Base-by-base conservation (phyloP, 2,113 vertebrate genomes). In the Ochotona princeps region DNA sequence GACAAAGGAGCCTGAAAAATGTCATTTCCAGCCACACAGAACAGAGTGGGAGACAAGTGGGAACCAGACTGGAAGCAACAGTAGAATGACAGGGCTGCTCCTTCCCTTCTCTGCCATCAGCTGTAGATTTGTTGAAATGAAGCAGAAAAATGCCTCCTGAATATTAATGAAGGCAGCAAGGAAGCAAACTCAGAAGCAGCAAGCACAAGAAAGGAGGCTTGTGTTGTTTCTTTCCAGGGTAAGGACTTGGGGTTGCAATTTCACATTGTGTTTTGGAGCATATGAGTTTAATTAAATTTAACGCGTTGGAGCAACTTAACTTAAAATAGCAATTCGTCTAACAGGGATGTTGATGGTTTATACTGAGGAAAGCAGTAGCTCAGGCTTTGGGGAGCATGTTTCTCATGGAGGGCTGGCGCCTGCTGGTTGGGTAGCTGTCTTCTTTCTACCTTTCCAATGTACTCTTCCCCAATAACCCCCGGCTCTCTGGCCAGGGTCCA, bases 201-300 rank as follows among this genome's bases (percentile, higher is more conserved):
- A 67, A 38, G 32, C 78, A 65, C 73, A 85, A 60, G 18, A 57
- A 57, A 57, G 54, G 54, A 80, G 0, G 7, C 47, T 44, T 63
- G 54, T 92, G 91, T 93, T 96, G 60, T 85, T 92, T 92, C 18
- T 44, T 92, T 93, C 92, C 65, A 75, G 93, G 83, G 81, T 81
- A 92, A 78, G 89, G 57, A 28, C 66, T 90, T 92, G 35, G 74
- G 66, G 78, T 94, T 94, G 61, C 83, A 75, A 28, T 93, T 94
- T 94, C 90, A 94, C 86, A 95, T 85, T 94, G 88, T 80, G 51
- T 91, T 93, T 96, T 76, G 73, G 74, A 96, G 83, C n/a, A 9
- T 65, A 35, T 66, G 84, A 93, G 69, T 65, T 94, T 96, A 97
- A 95, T 97, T 95, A 96, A 95, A 93, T 94, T 90, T 88, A 95